Evolutionary conservation across 2,888 invertebrate species (phyloP), one percentile per base, ranked within the genome.

Genomic region (Gryllus longicercus): DNA sequence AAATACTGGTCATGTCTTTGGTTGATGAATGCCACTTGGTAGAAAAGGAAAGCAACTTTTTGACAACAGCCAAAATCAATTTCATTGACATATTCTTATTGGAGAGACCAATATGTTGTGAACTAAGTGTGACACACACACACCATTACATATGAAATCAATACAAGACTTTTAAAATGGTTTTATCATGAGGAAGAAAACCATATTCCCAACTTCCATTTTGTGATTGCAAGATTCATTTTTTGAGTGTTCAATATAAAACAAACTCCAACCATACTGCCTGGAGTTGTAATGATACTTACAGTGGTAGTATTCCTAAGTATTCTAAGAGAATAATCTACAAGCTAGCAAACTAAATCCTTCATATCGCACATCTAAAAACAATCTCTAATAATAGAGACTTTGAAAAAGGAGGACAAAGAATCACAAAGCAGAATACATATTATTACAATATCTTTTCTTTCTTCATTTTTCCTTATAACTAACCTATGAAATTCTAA

Each of bases 1-100:
- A 81, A 82, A 82, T 82, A 80, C 81, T 80, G 80, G 79, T 82
- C 79, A 80, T 63, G 79, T 82, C 82, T 82, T 82, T 82, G 82
- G 82, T 82, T 80, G 74, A 75, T 82, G 79, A 80, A 74, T 81
- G 74, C 76, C 80, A 78, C 78, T 81, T 74, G 63, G 63, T 63
- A 63, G 63, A 63, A 63, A 63, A 63, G n/a, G 63, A 16, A 63
- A 80, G n/a, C 63, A 79, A 63, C n/a, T 63, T 14, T 14, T 18
- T 63, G 63, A 63, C 63, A 63, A 63, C 63, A 63, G 63, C 63
- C 63, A 63, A 63, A 63, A 63, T 18, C 63, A 63, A 63, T 63
- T 63, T 63, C 63, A 63, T 63, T 63, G 63, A 63, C 63, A 63
- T n/a, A 18, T 63, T 38, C 76, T 63, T 51, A 79, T 74, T 79